Percentiles rank a stretch among this genome's conserved stretches.
Evolutionary conservation across 2,888 invertebrate species (phyloP).

Genomic region (Odontocolon sp.): DNA sequence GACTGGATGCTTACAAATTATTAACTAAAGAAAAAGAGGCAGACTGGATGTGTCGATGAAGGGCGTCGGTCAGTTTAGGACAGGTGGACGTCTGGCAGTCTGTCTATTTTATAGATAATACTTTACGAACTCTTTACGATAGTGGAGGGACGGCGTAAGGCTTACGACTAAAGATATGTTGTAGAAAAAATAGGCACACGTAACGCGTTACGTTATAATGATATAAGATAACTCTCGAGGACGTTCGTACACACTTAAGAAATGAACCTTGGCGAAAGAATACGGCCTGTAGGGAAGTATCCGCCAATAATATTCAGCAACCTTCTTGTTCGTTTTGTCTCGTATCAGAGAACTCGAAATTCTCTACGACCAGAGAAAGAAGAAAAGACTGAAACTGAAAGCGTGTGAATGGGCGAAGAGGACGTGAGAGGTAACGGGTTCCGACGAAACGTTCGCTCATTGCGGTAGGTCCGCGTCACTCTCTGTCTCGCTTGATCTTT

Average conservation of each 20-base stretch:
- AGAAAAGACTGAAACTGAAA: conserved; percentile 2
- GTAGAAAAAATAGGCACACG: conserved; percentile 11
- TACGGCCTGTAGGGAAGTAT: not conserved
- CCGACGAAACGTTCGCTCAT: conserved; percentile 36
- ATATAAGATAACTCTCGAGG: not conserved
- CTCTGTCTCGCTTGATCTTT: conserved; percentile 9
- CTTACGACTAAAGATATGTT: too few species aligned
- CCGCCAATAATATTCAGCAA: conserved; percentile 30
- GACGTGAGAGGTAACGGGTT: conserved; percentile 33
- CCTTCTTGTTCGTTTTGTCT: not conserved
- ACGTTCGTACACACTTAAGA: not conserved
- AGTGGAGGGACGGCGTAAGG: too few species aligned
- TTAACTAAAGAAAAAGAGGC: not conserved
- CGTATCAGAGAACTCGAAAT: not conserved
- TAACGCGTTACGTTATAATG: conserved; percentile 11
- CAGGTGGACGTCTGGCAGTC: not conserved
- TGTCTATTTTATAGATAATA: not conserved
- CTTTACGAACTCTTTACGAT: too few species aligned
- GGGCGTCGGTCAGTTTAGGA: not conserved
- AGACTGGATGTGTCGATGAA: conserved; percentile 3
- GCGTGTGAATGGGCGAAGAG: conserved; percentile 38
- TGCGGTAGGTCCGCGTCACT: conserved; percentile 48
- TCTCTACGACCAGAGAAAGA: too few species aligned
- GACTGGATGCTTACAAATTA: conserved; percentile 25
- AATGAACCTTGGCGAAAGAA: conserved; percentile 20